Evolutionary conservation across 2,888 invertebrate genomes (phyloP), one percentile per base, ranked within the genome.

Genomic region (Parnassius mnemosyne): DNA sequence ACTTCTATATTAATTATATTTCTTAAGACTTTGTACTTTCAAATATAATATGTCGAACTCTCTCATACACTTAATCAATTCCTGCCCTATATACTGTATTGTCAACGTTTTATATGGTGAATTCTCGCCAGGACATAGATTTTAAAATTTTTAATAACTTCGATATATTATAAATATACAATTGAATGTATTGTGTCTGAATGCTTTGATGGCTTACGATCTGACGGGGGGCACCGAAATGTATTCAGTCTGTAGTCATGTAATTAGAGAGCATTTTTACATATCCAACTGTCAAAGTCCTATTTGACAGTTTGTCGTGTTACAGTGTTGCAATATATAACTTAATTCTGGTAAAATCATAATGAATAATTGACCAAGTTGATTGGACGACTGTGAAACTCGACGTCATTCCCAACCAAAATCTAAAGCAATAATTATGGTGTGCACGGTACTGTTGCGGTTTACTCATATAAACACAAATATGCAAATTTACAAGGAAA

Each of bases 21-120:
- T 58, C 49, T 52, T 63, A 58, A 66, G 60, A 64, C 62, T 67
- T 67, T 67, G 65, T 67, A 67, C 65, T 67, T 59, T 60, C 49
- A 60, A 63, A 60, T 63, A 56, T 56, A 34, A 34, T 34, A 59
- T 47, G 52, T 58, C 58, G 47, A 53, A 63, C 42, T 63, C 47
- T 63, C 59, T 46, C 54, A 46, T 44, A 56, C n/a, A 43, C 60
- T 42, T 13, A 57, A n/a, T 49, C 49, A 63, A 60, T 25, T 63
- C 63, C 63, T 60, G 63, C 55, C 63, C 59, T 63, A 52, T 63
- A 60, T 56, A 53, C 60, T 60, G 47, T 60, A 52, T 47, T 46
- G 51, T 49, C 1, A 49, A 49, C 44, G 42, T 52, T 61, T 60
- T 61, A 52, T 52, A 61, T 53, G 20, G 47, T 57, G 61, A 43